Evolutionary conservation across 1,140 invertebrate genomes (phyloP), one percentile per base, ranked within the genome.

Genomic region (Palaemon carinicauda): DNA sequence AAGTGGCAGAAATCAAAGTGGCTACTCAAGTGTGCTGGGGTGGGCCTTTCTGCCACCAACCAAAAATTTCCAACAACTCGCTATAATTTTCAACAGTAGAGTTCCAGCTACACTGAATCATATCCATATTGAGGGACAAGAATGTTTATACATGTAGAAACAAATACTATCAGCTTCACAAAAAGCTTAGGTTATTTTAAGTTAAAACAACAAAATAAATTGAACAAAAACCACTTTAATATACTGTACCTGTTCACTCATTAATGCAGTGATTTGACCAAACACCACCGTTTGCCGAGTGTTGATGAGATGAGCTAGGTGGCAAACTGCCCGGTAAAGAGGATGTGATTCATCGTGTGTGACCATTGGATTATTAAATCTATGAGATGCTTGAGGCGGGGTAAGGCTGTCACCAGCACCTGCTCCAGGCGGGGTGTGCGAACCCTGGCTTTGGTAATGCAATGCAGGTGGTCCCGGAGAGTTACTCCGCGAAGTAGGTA

Each of bases 181-280:
- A 17, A 41, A 75, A 31, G 24, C 1, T 74, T 21, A 81, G 9
- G 19, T 12, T n/a, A n/a, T n/a, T n/a, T 41, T 41, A 69, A 29
- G 3, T 19, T 17, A 41, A 54, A 17, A 17, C 54, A 24, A 33
- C 3, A n/a, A 24, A 27, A 54, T 31, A 41, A 51, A 33, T 19
- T 3, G 33, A 65, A n/a, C 21, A 29, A 29, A 31, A 75, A 75
- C 14, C 3, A 15, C 27, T 17, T n/a, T 0, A 29, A 24, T 60
- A 19, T 69, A 89, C 71, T n/a, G 83, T 82, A 82, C 88, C 84
- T 86, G 88, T 41, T 87, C 88, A 86, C 60, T 89, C 74, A 73
- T 89, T 21, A 89, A 54, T 19, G 84, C 80, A 71, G 88, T 41
- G 51, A 89, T 24, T 41, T 89, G 88, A 33, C 84, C 80, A 78